These are phyloP conservation scores for Centropyge bicolor DNA, from an alignment of 2,797 vertebrate species.

Conservation along the genomic window DNA sequence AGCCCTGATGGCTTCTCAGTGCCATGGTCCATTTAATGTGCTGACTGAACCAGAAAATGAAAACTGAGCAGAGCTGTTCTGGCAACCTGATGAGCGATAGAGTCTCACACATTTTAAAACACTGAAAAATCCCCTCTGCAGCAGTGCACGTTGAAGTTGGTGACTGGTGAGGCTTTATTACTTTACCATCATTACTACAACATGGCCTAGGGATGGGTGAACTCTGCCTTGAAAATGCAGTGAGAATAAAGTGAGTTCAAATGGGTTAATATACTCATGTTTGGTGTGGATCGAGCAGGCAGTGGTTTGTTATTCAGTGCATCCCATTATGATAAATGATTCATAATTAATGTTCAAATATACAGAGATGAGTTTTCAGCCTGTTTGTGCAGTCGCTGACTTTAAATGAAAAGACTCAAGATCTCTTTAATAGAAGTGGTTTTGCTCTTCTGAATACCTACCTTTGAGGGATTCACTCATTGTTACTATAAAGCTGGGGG, in stretches of 20 bases:
- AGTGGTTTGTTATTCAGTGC: background rate
- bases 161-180: background rate
- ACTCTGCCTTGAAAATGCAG: background rate
- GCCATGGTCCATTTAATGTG: constrained; percentile 29
- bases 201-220: background rate
- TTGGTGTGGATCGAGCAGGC: background rate
- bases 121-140: constrained; percentile 15
- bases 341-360: background rate
- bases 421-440: too few species aligned
- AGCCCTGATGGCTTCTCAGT: constrained; percentile 9
- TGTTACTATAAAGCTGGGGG: background rate
- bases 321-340: background rate
- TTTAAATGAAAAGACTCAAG: background rate
- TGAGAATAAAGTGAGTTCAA: background rate
- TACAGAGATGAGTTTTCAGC: background rate
- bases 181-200: background rate
- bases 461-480: background rate
- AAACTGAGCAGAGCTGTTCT: constrained; percentile 15
- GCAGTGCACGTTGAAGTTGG: background rate
- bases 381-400: background rate
- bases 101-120: background rate
- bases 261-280: background rate
- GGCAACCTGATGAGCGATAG: background rate
- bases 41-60: constrained; percentile 36
- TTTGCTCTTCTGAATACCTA: background rate